These are phyloP conservation scores for Platycheirus rosarum DNA, from an alignment of 2,888 invertebrate species.

Conservation along the genomic window DNA sequence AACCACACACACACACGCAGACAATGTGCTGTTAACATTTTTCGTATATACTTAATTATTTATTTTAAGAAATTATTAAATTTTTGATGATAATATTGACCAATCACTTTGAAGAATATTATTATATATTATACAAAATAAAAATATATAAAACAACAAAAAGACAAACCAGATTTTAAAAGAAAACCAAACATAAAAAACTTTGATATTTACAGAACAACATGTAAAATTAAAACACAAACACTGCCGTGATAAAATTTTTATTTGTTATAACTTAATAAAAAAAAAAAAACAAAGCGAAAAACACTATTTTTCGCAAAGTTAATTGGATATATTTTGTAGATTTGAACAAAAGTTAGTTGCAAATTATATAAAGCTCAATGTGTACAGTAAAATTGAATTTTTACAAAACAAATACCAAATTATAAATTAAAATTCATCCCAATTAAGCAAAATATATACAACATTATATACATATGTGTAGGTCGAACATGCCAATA, in stretches of 20 bases:
- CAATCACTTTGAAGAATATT: constrained; percentile 64
- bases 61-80: constrained; percentile 34
- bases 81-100: constrained; percentile 62
- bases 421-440: constrained; percentile 22
- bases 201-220: constrained; percentile 68
- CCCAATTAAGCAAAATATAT: constrained; percentile 9
- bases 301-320: constrained; percentile 34
- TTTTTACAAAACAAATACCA: constrained; percentile 35
- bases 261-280: constrained; percentile 40
- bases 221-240: constrained; percentile 69
- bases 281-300: constrained; percentile 25
- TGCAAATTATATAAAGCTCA: constrained; percentile 31
- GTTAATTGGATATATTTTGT: constrained; percentile 58
- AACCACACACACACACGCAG: constrained; percentile 34
- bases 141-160: constrained; percentile 26
- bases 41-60: constrained; percentile 51
- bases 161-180: constrained; percentile 27
- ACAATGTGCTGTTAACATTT: constrained; percentile 59
- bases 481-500: constrained; percentile 61
- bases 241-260: constrained; percentile 65
- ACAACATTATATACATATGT: constrained; percentile 25
- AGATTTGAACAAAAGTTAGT: constrained; percentile 50
- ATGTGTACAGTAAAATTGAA: constrained; percentile 50
- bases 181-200: constrained; percentile 31
- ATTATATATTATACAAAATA: constrained; percentile 36